Conservation (phyloP, 2,797 vertebrate genomes). For the Sciaenops ocellatus region DNA sequence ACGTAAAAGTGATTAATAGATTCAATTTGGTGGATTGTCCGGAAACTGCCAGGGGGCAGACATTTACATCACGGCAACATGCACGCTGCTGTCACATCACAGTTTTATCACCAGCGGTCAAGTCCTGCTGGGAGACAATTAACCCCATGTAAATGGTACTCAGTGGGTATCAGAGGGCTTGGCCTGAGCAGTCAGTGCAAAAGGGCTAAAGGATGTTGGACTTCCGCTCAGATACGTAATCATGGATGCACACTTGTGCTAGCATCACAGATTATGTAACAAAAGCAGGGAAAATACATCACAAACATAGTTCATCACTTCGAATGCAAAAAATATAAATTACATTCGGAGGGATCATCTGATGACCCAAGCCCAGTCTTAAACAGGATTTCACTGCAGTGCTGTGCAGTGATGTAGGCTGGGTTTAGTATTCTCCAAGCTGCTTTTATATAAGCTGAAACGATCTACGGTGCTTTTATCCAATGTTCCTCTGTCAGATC, state of each 20-base stretch:
- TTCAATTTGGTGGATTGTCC: constrained; percentile 58
- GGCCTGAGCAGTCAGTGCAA: neutral
- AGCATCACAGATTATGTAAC: constrained; percentile 33
- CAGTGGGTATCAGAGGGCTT: constrained; percentile 17
- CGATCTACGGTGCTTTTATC: too few species aligned
- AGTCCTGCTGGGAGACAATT: constrained; percentile 28
- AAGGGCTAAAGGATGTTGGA: neutral
- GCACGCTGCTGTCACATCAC: constrained; percentile 9
- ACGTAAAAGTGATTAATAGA: constrained; percentile 63
- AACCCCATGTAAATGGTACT: constrained; percentile 30
- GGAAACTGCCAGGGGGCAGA: neutral
- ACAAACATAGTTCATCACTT: neutral
- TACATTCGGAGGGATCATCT: constrained; percentile 5
- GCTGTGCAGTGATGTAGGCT: neutral
- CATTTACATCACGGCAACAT: constrained; percentile 34
- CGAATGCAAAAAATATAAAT: neutral
- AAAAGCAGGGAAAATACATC: neutral
- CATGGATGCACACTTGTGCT: neutral
- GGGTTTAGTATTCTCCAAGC: neutral
- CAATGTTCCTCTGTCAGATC: too few species aligned
- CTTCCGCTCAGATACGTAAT: constrained; percentile 5
- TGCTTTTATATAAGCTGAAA: neutral
- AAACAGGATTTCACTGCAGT: neutral
- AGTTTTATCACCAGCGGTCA: constrained; percentile 22
- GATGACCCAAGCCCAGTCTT: neutral